A percentile compares a stretch with the other conserved stretches of the same genome.
phyloP scores from a whole-genome alignment of 1,140 invertebrate genomes.

The Drosophila navojoa region DNA sequence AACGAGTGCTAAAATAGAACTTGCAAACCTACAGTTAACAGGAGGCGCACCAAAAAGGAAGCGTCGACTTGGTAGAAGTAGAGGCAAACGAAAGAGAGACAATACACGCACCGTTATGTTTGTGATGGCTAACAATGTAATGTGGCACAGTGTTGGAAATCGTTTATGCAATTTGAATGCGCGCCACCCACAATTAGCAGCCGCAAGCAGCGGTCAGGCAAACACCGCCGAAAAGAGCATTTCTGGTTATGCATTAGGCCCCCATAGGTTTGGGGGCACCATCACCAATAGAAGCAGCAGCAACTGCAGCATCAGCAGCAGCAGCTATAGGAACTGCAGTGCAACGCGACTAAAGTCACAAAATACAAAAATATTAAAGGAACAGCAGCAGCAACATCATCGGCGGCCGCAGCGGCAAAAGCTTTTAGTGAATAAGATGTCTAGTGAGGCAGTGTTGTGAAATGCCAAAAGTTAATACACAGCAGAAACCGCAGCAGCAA shows the following conservation, averaged over 20 bases:
- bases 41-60: constrained; percentile 24
- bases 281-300: constrained; percentile 50
- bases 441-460: constrained; percentile 70
- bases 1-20: constrained; percentile 24
- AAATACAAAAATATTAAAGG: constrained; percentile 20
- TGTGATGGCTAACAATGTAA: constrained; percentile 84
- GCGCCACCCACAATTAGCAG: constrained; percentile 58
- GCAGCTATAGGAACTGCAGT: constrained; percentile 45
- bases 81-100: constrained; percentile 6
- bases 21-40: constrained; percentile 6
- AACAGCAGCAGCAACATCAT: constrained; percentile 50
- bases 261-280: constrained; percentile 83
- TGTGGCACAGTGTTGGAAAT: constrained; percentile 79
- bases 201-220: constrained; percentile 63
- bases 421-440: constrained; percentile 55
- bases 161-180: constrained; percentile 76
- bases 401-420: constrained; percentile 57
- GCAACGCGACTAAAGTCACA: constrained; percentile 42
- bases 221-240: constrained; percentile 55
- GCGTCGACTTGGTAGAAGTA: constrained; percentile 14
- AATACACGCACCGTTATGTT: constrained; percentile 74
- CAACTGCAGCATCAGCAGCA: constrained; percentile 17
- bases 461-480: constrained; percentile 54
- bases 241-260: constrained; percentile 79
- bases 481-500: constrained; percentile 39